Evolutionary conservation across 1,140 invertebrate species (phyloP), one percentile per base, ranked within the genome.

Genomic region (Limonius californicus): DNA sequence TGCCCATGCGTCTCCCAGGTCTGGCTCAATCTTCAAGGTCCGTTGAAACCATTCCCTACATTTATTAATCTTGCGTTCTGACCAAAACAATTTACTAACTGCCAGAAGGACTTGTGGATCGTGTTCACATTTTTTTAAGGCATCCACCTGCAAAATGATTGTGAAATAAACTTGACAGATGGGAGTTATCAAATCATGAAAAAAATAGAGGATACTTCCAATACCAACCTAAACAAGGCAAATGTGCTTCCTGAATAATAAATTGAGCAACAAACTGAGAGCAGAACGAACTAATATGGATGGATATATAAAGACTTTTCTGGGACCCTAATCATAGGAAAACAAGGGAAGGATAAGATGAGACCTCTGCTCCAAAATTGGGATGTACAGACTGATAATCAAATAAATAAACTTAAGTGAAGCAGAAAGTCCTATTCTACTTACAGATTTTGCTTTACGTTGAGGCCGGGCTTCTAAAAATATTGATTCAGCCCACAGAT

Each of bases 11-110:
- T 99, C 98, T 2, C 97, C 98, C 12, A 97, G 80, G 79, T 99
- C 96, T 0, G 94, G 89, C 77, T 99, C 96, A 66, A 99, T 92
- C 82, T 99, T 99, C 0, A 99, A 80, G 11, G 88, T 89, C 56
- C 94, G 81, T 71, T 96, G 93, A 74, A 99, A 99, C 97, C 98
- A 99, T 72, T 98, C 94, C 30, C 97, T 80, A 64, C 95, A 96
- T 74, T 99, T 99, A 50, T 87, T 86, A 7, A 95, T 84, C 79
- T 97, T 98, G 62, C 93, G 83, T 76, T 99, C 95, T 18, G 90
- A 88, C 97, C 97, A 99, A 73, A 99, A 96, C 57, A 99, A 80
- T 74, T 96, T 97, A 0, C 96, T 94, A 0, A 97, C 95, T 0
- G 97, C 95, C 45, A 99, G 77, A 4, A 99, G 81, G 1, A 99